A percentile compares a stretch with the other conserved stretches of the same genome.
Evolutionary conservation across 1,140 invertebrate genomes (phyloP).

Genomic region (Meloidogyne exigua): DNA sequence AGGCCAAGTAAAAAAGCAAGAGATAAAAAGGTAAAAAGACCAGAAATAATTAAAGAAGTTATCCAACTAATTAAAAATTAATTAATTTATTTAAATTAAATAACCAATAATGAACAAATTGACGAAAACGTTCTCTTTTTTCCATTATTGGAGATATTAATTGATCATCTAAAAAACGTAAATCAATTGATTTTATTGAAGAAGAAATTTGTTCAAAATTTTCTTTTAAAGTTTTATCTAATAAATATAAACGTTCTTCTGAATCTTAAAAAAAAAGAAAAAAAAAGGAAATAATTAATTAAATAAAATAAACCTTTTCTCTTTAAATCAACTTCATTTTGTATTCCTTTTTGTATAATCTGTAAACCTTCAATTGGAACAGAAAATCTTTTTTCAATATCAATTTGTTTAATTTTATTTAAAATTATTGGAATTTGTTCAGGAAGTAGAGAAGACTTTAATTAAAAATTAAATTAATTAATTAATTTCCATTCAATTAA

Average conservation of each 20-base stretch:
- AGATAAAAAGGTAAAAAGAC: slow-evolving; percentile 56
- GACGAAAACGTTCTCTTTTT: slow-evolving; percentile 25
- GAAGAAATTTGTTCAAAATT: slow-evolving; percentile 32
- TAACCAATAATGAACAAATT: slow-evolving; percentile 27
- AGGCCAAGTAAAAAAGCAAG: slow-evolving; percentile 57
- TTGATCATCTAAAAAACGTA: slow-evolving; percentile 33
- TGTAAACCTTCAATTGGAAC: slow-evolving; percentile 3
- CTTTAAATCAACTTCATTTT: slow-evolving; percentile 18
- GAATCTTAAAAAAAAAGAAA: slow-evolving; percentile 3
- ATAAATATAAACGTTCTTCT: slow-evolving; percentile 16
- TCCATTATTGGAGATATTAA: slow-evolving; percentile 36
- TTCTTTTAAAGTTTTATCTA: slow-evolving; percentile 24
- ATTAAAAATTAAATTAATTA: too few relatives aligned
- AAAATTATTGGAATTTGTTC: slow-evolving; percentile 11
- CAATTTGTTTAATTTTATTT: slow-evolving; percentile 15
- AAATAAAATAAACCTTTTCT: slow-evolving; percentile 7
- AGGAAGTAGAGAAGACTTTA: slow-evolving; percentile 19
- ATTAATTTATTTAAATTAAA: background rate
- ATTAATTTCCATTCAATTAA: too few relatives aligned
- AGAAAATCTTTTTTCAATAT: slow-evolving; percentile 27
- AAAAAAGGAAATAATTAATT: too few relatives aligned
- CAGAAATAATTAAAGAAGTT: slow-evolving; percentile 52
- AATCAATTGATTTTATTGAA: slow-evolving; percentile 28
- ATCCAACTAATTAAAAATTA: slow-evolving; percentile 50
- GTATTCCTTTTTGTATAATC: slow-evolving; percentile 11